Conservation (phyloP, 2,888 invertebrate genomes). For the Ophioninae sp. region DNA sequence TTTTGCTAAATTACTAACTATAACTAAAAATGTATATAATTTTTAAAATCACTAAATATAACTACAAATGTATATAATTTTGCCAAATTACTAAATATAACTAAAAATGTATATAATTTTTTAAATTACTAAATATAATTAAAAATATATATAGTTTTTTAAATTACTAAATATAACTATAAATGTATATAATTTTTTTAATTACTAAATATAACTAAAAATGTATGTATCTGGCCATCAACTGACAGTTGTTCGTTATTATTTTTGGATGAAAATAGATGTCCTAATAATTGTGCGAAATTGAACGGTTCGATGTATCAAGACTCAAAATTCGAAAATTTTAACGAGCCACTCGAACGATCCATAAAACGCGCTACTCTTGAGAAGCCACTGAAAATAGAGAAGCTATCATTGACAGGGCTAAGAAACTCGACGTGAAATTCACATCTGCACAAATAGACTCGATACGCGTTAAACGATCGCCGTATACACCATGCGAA, state of each 20-base stretch:
- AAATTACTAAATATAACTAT: no score
- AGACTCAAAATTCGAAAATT: not conserved
- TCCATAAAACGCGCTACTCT: conserved; percentile 13
- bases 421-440: not conserved
- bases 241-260: not conserved
- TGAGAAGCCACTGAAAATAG: conserved; percentile 1
- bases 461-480: conserved; percentile 7
- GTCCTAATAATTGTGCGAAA: not conserved
- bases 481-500: not conserved
- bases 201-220: no score
- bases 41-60: no score
- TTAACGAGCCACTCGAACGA: not conserved
- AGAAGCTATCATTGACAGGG: conserved; percentile 8
- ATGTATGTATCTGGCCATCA: no score
- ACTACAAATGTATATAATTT: no score
- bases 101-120: no score
- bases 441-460: conserved; percentile 28
- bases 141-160: no score
- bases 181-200: no score
- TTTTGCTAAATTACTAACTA: no score
- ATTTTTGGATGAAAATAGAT: not conserved
- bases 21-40: no score
- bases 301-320: not conserved
- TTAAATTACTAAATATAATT: no score
- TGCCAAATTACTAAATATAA: no score